A percentile compares a stretch with the other conserved stretches of the same genome.
phyloP scores from a whole-genome alignment of 64 coral and sea anemone genomes.

The Stichodactyla helianthus region DNA sequence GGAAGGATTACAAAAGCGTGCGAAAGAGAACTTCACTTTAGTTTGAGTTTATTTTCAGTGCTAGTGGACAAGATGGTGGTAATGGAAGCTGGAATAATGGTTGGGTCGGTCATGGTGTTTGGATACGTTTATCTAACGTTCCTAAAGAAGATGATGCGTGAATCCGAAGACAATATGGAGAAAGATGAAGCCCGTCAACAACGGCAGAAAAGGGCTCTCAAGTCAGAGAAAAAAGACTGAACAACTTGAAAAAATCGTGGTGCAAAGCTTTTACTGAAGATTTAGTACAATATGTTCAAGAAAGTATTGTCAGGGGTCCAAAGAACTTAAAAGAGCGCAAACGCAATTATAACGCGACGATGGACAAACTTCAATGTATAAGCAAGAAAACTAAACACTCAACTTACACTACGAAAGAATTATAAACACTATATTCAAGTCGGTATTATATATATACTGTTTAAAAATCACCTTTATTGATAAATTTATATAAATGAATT shows the following conservation, averaged over 20 bases:
- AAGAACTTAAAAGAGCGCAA: too few species aligned
- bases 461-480: too few species aligned
- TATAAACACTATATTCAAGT: too few species aligned
- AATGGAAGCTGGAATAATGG: conserved; percentile 25
- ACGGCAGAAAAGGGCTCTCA: background rate
- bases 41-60: background rate
- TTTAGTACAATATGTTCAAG: background rate
- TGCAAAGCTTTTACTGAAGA: too few species aligned
- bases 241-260: background rate
- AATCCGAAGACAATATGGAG: conserved; percentile 29
- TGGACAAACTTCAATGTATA: too few species aligned
- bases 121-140: conserved; percentile 17
- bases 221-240: background rate
- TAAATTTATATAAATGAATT: too few species aligned
- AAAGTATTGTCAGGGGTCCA: background rate
- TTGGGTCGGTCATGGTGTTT: conserved; percentile 17
- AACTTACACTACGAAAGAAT: too few species aligned
- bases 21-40: background rate
- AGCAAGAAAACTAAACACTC: too few species aligned
- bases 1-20: background rate
- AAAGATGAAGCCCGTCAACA: conserved; percentile 7
- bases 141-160: conserved; percentile 24
- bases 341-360: too few species aligned
- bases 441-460: too few species aligned
- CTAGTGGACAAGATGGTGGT: conserved; percentile 12